These are phyloP conservation scores for Carcharodon carcharias DNA, from an alignment of 2,797 vertebrate genomes.

Conservation along the genomic window DNA sequence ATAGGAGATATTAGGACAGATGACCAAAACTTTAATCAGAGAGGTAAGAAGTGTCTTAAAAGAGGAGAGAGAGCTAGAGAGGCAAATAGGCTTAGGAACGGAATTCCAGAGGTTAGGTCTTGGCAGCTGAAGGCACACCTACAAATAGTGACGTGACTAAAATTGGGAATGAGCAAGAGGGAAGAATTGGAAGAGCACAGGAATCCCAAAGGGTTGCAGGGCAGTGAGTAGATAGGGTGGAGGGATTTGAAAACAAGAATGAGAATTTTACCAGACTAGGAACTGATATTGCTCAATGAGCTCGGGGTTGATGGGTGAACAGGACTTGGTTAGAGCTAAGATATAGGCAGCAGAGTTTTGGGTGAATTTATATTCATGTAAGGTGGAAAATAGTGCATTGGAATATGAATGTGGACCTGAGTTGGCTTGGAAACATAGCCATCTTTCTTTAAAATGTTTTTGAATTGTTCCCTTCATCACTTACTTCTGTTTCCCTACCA, in stretches of 20 bases:
- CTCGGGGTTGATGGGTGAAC: background rate
- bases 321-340: background rate
- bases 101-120: background rate
- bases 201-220: background rate
- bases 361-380: background rate
- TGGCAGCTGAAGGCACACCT: background rate
- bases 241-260: background rate
- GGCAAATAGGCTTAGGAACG: background rate
- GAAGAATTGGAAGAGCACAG: background rate
- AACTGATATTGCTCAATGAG: background rate
- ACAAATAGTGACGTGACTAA: background rate
- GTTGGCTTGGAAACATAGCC: background rate
- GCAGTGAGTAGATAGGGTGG: background rate
- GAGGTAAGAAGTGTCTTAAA: background rate
- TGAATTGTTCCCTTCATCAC: background rate
- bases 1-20: background rate
- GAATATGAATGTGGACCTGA: background rate
- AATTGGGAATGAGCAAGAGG: background rate
- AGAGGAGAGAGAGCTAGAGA: background rate
- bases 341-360: background rate
- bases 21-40: background rate
- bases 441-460: background rate
- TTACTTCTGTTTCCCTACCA: background rate
- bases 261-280: background rate
- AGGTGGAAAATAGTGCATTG: background rate